Percentiles rank a stretch among this genome's conserved stretches.
phyloP scores from a whole-genome alignment of 2,797 vertebrate species.

The Octomys mimax region DNA sequence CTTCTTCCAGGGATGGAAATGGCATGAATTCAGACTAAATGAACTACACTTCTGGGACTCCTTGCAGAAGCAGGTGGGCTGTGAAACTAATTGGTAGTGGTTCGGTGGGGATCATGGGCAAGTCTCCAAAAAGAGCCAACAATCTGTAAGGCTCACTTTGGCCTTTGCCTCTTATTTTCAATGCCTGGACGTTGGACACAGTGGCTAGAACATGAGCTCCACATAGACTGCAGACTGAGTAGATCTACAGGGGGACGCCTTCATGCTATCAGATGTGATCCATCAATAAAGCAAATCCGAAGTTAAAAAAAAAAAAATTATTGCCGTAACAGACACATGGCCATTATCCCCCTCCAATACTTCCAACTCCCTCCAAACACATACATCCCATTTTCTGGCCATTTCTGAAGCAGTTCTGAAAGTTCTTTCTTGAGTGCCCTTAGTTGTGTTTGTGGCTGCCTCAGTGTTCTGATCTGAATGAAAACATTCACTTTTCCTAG shows the following conservation, averaged over 20 bases:
- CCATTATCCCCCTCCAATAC: neutral
- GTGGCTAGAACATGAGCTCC: neutral
- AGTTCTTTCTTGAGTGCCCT: neutral
- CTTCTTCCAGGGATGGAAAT: neutral
- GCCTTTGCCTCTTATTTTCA: neutral
- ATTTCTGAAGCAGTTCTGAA: neutral
- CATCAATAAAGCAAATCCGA: neutral
- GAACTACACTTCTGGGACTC: neutral
- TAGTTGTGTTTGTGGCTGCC: neutral
- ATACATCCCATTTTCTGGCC: neutral
- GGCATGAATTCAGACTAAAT: neutral
- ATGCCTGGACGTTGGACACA: neutral
- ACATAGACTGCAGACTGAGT: neutral
- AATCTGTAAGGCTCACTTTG: neutral
- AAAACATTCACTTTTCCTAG: neutral
- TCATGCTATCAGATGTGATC: neutral
- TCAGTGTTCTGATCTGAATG: neutral
- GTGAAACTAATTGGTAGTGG: neutral
- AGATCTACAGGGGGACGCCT: neutral
- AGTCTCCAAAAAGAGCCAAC: neutral
- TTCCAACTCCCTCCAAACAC: neutral
- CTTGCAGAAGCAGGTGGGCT: neutral
- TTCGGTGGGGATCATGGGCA: neutral
- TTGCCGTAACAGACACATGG: neutral
- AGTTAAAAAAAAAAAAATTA: neutral